Percentiles rank a stretch among this genome's conserved stretches.
phyloP scores from a whole-genome alignment of 2,113 vertebrate species.

The Burhinus oedicnemus region DNA sequence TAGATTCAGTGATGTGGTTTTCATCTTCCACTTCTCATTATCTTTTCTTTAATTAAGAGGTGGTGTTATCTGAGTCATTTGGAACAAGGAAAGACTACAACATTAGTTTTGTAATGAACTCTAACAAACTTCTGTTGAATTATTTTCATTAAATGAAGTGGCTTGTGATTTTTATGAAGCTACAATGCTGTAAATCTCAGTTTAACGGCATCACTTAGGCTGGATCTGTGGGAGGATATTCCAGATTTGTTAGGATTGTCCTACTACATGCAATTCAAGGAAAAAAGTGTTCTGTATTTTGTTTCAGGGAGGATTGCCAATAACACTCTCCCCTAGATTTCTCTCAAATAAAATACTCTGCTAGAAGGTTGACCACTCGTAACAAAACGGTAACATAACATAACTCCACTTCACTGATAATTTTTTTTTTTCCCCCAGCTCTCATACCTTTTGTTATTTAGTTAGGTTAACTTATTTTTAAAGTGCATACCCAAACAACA shows the following conservation, averaged over 20 bases:
- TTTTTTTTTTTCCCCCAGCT: background rate
- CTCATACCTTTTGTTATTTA: background rate
- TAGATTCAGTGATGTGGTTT: background rate
- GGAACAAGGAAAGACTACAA: background rate
- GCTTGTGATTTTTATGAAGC: background rate
- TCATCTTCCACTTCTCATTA: background rate
- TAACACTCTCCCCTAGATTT: background rate
- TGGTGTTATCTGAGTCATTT: background rate
- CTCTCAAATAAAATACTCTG: background rate
- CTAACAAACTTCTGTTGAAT: background rate
- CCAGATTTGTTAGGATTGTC: background rate
- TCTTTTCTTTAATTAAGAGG: background rate
- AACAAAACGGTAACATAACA: background rate
- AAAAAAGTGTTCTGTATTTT: background rate
- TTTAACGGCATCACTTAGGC: background rate
- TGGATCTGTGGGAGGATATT: background rate
- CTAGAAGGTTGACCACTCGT: background rate
- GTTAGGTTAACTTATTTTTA: background rate
- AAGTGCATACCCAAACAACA: background rate
- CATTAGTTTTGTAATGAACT: background rate
- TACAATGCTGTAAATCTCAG: background rate
- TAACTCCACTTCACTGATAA: background rate
- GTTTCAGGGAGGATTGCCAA: background rate
- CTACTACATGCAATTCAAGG: background rate
- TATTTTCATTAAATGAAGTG: background rate